phyloP scores from a whole-genome alignment of 2,888 invertebrate genomes.

The Abscondita cerata region DNA sequence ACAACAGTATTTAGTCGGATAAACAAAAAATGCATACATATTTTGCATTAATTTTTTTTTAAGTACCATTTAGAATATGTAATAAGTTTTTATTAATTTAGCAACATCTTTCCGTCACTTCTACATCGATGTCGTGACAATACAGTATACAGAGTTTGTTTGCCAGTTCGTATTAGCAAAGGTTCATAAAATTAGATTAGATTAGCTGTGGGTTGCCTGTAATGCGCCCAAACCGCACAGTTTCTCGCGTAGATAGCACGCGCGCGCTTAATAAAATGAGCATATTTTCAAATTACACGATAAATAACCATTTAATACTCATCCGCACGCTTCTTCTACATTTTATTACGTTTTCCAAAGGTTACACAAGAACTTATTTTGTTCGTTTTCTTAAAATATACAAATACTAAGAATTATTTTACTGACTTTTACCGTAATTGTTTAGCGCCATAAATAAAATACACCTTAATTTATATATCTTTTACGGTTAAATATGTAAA shows the following conservation, averaged over 20 bases:
- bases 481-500: too few relatives aligned
- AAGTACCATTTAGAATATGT: neutral
- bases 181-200: slow-evolving; percentile 44
- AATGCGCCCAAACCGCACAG: slow-evolving; percentile 31
- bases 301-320: slow-evolving; percentile 37
- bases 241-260: slow-evolving; percentile 33
- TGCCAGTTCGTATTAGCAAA: slow-evolving; percentile 40
- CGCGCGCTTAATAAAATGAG: slow-evolving; percentile 36
- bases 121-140: slow-evolving; percentile 26
- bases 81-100: neutral
- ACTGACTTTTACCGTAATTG: too few relatives aligned
- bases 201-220: slow-evolving; percentile 39
- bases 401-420: slow-evolving; percentile 9
- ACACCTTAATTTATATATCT: too few relatives aligned
- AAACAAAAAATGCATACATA: too few relatives aligned
- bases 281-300: slow-evolving; percentile 38
- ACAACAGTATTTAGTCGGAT: too few relatives aligned
- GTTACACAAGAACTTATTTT: slow-evolving; percentile 20
- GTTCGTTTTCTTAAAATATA: slow-evolving; percentile 20
- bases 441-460: too few relatives aligned
- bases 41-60: too few relatives aligned
- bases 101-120: slow-evolving; percentile 13
- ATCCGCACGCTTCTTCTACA: slow-evolving; percentile 27
- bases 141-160: slow-evolving; percentile 37
- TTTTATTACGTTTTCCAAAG: slow-evolving; percentile 28